Conservation (phyloP, 2,888 invertebrate species). For the Eristalinus sepulchralis region DNA sequence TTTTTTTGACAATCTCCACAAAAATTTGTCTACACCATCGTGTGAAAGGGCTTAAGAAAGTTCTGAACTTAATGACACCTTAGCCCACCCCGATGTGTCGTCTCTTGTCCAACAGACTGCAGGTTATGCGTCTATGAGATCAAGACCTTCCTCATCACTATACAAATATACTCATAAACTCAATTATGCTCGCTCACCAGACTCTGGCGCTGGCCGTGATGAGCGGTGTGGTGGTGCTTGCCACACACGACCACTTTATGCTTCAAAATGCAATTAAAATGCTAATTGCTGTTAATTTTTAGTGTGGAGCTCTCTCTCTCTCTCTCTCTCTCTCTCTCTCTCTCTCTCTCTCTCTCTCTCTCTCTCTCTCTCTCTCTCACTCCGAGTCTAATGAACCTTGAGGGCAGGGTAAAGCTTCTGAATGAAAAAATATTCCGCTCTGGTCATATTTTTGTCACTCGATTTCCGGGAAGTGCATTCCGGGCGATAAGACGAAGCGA, state of each 20-base stretch:
- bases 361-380: too few relatives aligned
- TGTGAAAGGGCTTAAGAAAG: too few relatives aligned
- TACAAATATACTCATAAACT: conserved; percentile 33
- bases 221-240: background rate
- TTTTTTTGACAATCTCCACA: too few relatives aligned
- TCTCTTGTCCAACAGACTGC: conserved; percentile 14
- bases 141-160: background rate
- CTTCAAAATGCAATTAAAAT: conserved; percentile 26
- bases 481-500: background rate
- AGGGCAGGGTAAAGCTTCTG: background rate
- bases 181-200: conserved; percentile 6
- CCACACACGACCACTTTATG: background rate
- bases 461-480: conserved; percentile 20
- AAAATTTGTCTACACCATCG: too few relatives aligned
- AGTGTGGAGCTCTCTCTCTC: background rate
- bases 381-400: background rate
- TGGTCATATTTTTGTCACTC: conserved; percentile 2
- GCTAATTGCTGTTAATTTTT: conserved; percentile 20
- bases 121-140: background rate
- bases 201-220: too few relatives aligned
- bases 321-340: too few relatives aligned
- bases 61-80: too few relatives aligned
- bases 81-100: too few relatives aligned
- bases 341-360: too few relatives aligned
- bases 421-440: background rate